Evolutionary conservation across 2,888 invertebrate species (phyloP).

Genomic region (Cephus runcator): DNA sequence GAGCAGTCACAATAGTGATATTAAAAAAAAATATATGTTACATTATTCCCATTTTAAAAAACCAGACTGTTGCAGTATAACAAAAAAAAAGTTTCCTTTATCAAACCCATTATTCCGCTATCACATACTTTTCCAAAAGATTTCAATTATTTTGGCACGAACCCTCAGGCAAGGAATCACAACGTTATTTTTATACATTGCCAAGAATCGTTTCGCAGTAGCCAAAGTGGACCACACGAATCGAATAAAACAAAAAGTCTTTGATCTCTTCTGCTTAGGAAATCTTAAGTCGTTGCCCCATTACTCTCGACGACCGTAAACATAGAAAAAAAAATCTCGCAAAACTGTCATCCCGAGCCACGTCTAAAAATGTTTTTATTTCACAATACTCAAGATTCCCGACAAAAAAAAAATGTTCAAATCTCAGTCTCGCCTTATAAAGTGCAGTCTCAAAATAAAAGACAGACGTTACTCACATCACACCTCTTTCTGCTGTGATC

Average conservation of each 20-base stretch:
- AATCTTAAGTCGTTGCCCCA: background rate
- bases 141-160: background rate
- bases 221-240: background rate
- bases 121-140: background rate
- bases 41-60: background rate
- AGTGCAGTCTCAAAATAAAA: background rate
- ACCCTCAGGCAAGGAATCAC: background rate
- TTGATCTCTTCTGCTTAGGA: background rate
- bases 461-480: background rate
- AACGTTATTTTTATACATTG: background rate
- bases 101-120: background rate
- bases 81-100: background rate
- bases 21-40: background rate
- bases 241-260: background rate
- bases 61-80: background rate
- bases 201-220: background rate
- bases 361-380: background rate
- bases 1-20: background rate
- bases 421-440: background rate
- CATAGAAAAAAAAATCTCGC: background rate
- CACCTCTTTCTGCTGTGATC: background rate
- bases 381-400: background rate
- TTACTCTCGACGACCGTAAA: background rate
- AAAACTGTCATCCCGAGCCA: background rate
- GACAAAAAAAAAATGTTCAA: background rate